Evolutionary conservation across 2,888 invertebrate genomes (phyloP), one percentile per base, ranked within the genome.

Genomic region (Micoletzkya japonica): DNA sequence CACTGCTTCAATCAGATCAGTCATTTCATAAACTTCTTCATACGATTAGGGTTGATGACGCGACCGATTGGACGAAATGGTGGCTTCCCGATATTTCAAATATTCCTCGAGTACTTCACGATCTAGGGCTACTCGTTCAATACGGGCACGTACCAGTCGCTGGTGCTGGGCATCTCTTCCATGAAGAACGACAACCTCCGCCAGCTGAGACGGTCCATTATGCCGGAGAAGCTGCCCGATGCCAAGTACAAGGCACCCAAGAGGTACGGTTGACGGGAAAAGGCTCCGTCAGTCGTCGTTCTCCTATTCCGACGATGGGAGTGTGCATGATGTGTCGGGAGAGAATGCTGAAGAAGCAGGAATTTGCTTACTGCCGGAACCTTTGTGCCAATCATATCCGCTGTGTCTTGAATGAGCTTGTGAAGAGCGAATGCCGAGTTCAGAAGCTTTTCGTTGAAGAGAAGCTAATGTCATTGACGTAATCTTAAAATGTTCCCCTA

Each of bases 111-210:
- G n/a, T n/a, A n/a, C n/a, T n/a, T 14, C 14, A 44, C 14, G 49
- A 14, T 77, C 70, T 58, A 87, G 87, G 90, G 89, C 6, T 87
- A 91, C 0, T 75, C 85, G 4, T 81, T 92, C 52, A 91, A 96
- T 87, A 91, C 90, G 85, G 94, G 92, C 20, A 96, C 96, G 0
- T 95, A 93, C 91, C 91, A 93, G 85, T 94, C 95, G 0, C 90
- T 92, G 0, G 90, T 96, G 4, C 88, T 93, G 85, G 91, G 93
- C 0, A 81, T 95, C 17, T 71, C 75, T 64, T 73, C 78, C 37
- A 77, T 78, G 17, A 77, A 74, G 28, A 78, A 74, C 17, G 84
- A 84, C 70, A 74, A 77, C 24, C 73, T 84, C 14, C 84, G 84
- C 30, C 57, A 68, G 44, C n/a, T 68, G 4, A 49, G 70, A 14